Evolutionary conservation across 2,797 vertebrate species (phyloP).

Genomic region (Pampus argenteus): DNA sequence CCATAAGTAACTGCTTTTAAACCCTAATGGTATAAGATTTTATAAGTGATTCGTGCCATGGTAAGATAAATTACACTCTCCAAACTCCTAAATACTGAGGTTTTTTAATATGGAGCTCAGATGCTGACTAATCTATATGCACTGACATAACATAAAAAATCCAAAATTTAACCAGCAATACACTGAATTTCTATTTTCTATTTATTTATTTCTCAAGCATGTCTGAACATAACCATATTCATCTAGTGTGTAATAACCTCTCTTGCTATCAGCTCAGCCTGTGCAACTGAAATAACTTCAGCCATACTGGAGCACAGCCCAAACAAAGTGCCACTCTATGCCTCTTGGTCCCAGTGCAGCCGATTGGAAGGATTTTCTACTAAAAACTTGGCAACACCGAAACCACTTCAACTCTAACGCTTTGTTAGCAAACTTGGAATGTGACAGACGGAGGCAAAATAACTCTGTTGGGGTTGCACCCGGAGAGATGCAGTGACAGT

Average conservation of each 20-base stretch:
- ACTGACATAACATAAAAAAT: background rate
- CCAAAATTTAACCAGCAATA: background rate
- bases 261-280: conserved; percentile 1
- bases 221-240: background rate
- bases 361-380: conserved; percentile 41
- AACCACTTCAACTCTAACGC: conserved; percentile 23
- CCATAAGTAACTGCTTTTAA: no score
- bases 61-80: background rate
- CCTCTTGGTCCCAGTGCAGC: conserved; percentile 20
- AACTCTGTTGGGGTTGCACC: conserved; percentile 9
- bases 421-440: conserved; percentile 36
- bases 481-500: conserved; percentile 23
- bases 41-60: no score
- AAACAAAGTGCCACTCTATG: conserved; percentile 9
- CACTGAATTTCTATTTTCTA: background rate
- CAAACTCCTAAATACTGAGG: background rate
- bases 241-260: conserved; percentile 5
- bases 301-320: conserved; percentile 16
- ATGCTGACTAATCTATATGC: background rate
- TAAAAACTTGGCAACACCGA: conserved; percentile 24
- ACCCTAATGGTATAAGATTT: no score
- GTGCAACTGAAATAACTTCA: conserved; percentile 22
- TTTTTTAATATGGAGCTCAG: background rate
- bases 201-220: no score
- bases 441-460: conserved; percentile 24